Evolutionary conservation across 2,113 vertebrate genomes (phyloP), one percentile per base, ranked within the genome.

Genomic region (Phylloscopus trochilus): DNA sequence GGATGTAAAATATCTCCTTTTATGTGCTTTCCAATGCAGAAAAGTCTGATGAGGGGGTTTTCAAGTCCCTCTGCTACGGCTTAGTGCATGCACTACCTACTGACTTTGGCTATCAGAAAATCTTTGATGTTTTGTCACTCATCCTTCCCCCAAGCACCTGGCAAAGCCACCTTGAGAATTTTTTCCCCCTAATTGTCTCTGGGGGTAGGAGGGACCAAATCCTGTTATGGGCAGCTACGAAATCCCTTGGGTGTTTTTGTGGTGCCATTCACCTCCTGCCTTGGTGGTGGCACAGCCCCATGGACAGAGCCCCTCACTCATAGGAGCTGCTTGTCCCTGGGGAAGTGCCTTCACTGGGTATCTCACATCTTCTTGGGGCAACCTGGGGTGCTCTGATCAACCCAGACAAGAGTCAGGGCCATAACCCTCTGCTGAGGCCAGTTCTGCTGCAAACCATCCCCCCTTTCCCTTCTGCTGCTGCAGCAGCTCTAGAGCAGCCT

Each of bases 321-420:
- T 17, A 84, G 64, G 46, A 96, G 95, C 16, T 97, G 84, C 85
- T 95, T 68, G 30, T 96, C 58, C 8, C 37, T 78, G 44, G 22
- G 77, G 33, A 95, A 80, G 5, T 41, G 51, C 12, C 68, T 89
- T 17, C 87, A 49, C 93, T 49, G 68, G 20, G 75, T 10, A 19
- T 77, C 97, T 59, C 82, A 9, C 16, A 9, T 21, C 67, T 47
- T 62, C 33, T 21, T 4, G 1, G 28, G 81, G 44, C 33, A 63
- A 10, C 39, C n/a, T 44, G 47, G 27, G 55, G 5, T 72, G 63
- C 41, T 86, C 39, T 41, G 44, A 46, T 56, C 31, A 72, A 37
- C 33, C 35, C 83, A 92, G 55, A 33, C 41, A n/a, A 69, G 44
- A 78, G 24, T 53, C 49, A 68, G 64, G 53, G 46, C 41, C 0